Conservation (phyloP, 1,140 invertebrate genomes). For the Eubasilissa regina region DNA sequence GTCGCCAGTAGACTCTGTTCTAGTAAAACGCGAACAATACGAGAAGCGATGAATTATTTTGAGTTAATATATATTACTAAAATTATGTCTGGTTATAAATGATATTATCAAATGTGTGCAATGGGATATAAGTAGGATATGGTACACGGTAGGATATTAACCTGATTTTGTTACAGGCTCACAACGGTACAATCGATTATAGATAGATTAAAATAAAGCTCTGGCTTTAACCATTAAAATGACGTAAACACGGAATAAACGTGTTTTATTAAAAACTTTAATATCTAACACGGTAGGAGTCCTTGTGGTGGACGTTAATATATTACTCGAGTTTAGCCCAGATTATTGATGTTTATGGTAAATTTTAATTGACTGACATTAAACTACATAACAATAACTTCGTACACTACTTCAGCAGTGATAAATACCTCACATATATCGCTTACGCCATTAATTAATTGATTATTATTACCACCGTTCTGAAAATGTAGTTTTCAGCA, state of each 20-base stretch:
- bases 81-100: no score
- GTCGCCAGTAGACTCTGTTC: not conserved
- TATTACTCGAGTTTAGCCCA: slow-evolving; percentile 13
- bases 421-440: slow-evolving; percentile 33
- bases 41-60: not conserved
- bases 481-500: not conserved
- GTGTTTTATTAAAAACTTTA: slow-evolving; percentile 19
- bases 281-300: slow-evolving; percentile 2
- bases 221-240: slow-evolving; percentile 27
- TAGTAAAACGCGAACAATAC: not conserved
- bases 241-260: slow-evolving; percentile 15
- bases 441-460: not conserved
- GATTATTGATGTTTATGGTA: slow-evolving; percentile 28
- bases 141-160: slow-evolving; percentile 13
- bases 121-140: not conserved
- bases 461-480: not conserved
- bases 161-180: slow-evolving; percentile 7
- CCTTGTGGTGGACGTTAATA: slow-evolving; percentile 35
- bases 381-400: slow-evolving; percentile 13
- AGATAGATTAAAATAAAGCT: slow-evolving; percentile 13
- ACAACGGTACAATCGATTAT: not conserved
- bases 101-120: no score
- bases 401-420: not conserved
- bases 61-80: no score
- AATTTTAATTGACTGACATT: slow-evolving; percentile 25